These are phyloP conservation scores for Thalassophryne amazonica DNA, from an alignment of 2,797 vertebrate species.

Conservation along the genomic window DNA sequence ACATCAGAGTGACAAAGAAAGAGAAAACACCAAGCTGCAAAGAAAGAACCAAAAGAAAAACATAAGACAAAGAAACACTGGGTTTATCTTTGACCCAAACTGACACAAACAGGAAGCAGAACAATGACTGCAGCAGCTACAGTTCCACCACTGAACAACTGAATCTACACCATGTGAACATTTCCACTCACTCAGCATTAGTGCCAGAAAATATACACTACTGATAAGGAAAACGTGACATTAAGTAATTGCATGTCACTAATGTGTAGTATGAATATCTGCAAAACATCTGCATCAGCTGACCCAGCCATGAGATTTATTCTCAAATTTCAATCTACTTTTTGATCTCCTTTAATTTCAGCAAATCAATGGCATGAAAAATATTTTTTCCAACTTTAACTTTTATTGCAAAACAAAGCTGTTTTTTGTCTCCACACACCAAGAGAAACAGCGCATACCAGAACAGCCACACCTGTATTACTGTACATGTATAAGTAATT, in stretches of 20 bases:
- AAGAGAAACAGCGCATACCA: background rate
- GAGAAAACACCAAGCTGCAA: background rate
- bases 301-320: background rate
- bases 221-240: background rate
- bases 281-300: too few relatives aligned
- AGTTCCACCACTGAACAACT: constrained; percentile 44
- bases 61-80: constrained; percentile 8
- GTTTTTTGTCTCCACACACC: too few relatives aligned
- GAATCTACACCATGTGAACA: background rate
- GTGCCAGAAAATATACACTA: background rate
- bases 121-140: constrained; percentile 56
- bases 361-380: background rate
- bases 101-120: constrained; percentile 72
- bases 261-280: too few relatives aligned
- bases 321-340: too few relatives aligned
- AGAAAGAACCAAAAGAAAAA: background rate
- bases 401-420: too few relatives aligned
- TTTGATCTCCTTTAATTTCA: too few relatives aligned
- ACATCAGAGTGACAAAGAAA: too few relatives aligned
- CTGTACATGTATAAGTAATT: background rate
- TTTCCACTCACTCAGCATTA: constrained; percentile 46
- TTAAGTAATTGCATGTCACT: background rate
- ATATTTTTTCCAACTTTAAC: background rate
- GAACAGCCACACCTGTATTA: background rate
- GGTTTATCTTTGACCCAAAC: constrained; percentile 17